Evolutionary conservation across 2,113 vertebrate species (phyloP).

Genomic region (Neotoma lepida): DNA sequence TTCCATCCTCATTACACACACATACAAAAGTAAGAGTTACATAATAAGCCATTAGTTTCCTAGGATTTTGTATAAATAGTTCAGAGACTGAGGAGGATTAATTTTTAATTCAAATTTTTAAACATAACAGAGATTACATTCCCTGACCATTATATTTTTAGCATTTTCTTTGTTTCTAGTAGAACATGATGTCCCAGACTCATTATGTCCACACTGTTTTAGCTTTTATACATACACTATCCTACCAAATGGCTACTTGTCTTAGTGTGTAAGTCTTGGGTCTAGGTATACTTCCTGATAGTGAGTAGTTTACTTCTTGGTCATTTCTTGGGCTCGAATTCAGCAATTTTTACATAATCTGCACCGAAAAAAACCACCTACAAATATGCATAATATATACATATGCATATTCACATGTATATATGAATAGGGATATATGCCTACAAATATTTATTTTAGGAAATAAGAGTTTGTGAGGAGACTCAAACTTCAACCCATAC

Average conservation of each 20-base stretch:
- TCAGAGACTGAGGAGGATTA: not conserved
- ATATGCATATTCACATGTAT: not conserved
- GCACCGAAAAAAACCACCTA: not conserved
- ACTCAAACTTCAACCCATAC: not conserved
- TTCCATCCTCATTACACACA: not conserved
- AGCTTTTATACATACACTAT: not conserved
- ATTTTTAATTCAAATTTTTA: not conserved
- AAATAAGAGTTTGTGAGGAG: not conserved
- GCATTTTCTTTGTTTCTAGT: not conserved
- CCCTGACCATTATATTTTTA: not conserved
- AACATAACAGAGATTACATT: not conserved
- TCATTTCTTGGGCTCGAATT: not conserved
- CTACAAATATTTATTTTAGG: not conserved
- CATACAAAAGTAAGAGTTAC: not conserved
- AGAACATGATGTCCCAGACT: not conserved
- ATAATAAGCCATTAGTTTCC: not conserved
- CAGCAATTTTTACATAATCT: not conserved
- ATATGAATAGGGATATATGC: not conserved
- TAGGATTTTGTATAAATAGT: not conserved
- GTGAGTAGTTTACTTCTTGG: not conserved
- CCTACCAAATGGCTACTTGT: not conserved
- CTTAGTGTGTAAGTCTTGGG: not conserved
- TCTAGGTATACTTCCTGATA: not conserved
- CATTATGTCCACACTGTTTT: not conserved
- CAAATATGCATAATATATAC: not conserved